Evolutionary conservation across 2,888 invertebrate species (phyloP).

Genomic region (Saturnia japonica): DNA sequence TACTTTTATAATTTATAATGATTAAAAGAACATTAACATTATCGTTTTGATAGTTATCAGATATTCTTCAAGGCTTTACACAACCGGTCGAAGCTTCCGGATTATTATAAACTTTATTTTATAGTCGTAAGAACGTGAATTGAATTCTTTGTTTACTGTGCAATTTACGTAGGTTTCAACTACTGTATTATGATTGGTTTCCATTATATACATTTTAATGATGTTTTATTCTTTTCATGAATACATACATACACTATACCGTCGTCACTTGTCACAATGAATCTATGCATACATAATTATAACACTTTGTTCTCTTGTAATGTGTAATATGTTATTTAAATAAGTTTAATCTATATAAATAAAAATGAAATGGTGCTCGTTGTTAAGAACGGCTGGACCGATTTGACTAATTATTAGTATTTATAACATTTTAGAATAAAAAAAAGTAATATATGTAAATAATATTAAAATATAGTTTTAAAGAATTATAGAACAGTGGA

Average conservation of each 20-base stretch:
- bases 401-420: too few relatives aligned
- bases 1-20: neutral
- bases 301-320: neutral
- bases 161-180: neutral
- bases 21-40: neutral
- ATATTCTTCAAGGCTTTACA: slow-evolving; percentile 19
- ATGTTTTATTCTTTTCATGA: neutral
- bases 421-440: too few relatives aligned
- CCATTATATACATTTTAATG: neutral
- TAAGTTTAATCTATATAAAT: too few relatives aligned
- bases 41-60: slow-evolving; percentile 9
- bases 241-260: neutral
- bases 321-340: too few relatives aligned
- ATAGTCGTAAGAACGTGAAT: neutral
- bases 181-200: neutral
- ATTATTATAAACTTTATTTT: slow-evolving; percentile 16
- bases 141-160: neutral
- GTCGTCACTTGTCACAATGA: neutral
- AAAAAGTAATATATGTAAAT: too few relatives aligned
- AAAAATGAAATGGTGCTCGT: too few relatives aligned
- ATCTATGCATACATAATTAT: neutral
- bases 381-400: too few relatives aligned
- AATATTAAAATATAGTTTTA: too few relatives aligned
- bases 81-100: slow-evolving; percentile 20
- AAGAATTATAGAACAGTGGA: too few relatives aligned